Base-by-base conservation (phyloP, 1,140 invertebrate species). In the Drosophila erecta region DNA sequence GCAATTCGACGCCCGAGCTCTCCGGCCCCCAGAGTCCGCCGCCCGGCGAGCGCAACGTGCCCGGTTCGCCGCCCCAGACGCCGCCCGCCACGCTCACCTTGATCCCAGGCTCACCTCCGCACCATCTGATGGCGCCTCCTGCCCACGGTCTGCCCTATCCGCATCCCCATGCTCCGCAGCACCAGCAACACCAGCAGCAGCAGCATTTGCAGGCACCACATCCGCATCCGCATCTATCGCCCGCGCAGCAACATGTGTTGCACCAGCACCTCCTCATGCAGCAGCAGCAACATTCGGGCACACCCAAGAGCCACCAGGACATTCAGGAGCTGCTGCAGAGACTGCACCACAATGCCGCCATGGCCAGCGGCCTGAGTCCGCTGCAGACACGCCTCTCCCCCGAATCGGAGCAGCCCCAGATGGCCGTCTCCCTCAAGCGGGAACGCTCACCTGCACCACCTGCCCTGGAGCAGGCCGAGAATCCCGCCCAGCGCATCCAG, bases 401-500 rank as follows among this genome's bases (percentile, higher is more conserved):
- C 4, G 72, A 87, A n/a, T 35, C 58, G 3, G 90, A 89, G n/a
- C 37, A 67, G 17, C 54, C 74, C 6, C 59, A 75, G 0, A 59
- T 64, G 2, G 53, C 67, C 3, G 64, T 90, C 12, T 72, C 81
- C 2, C 35, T 92, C 10, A 92, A 92, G 51, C 81, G 90, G n/a
- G 90, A 92, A 41, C 84, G 90, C 1, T 92, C 90, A 2, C 90
- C 90, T 2, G 76, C 61, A 2, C 79, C 87, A 2, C 59, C 69
- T 1, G 71, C 70, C 20, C 5, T 49, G 11, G 90, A 91, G 35
- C 78, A 90, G 24, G 51, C 69, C 10, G 90, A 91, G 57, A 89
- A 92, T 80, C 90, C 90, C 4, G 78, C 90, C 10, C 90, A 91
- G 76, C 84, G 90, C 58, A 92, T 83, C 20, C 91, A 79, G 67